Percentiles rank a stretch among this genome's conserved stretches.
phyloP scores from a whole-genome alignment of 1,140 invertebrate species.

The Reticulitermes speratus region DNA sequence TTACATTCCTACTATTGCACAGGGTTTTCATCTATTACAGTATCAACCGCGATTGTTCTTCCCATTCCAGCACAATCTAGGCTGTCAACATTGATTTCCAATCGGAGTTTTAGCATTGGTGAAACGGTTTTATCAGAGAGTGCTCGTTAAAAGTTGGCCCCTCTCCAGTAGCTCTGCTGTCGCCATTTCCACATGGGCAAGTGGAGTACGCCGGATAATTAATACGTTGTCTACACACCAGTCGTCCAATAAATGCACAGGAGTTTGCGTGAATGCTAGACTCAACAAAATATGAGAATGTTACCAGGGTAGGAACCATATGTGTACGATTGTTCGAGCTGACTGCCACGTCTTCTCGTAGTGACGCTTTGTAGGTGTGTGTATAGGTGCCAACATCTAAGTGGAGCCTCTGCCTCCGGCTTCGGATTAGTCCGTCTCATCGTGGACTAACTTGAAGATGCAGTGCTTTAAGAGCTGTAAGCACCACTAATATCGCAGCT shows the following conservation, averaged over 20 bases:
- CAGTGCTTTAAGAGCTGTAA: no score
- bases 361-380: no score
- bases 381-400: no score
- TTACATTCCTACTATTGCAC: background rate
- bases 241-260: conserved; percentile 1
- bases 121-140: background rate
- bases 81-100: conserved; percentile 10
- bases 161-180: background rate
- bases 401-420: no score
- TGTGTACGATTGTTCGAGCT: no score
- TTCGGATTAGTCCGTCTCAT: no score
- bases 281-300: background rate
- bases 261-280: background rate
- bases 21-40: background rate
- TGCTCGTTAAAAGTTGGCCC: conserved; percentile 8
- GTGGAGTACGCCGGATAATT: background rate
- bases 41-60: background rate
- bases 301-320: background rate
- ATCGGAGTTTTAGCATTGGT: background rate
- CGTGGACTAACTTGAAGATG: no score
- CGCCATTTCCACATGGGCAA: background rate
- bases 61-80: background rate
- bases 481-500: no score
- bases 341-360: no score
- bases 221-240: background rate